Conservation (phyloP, 1,140 invertebrate genomes). For the Meloidogyne hapla region DNA sequence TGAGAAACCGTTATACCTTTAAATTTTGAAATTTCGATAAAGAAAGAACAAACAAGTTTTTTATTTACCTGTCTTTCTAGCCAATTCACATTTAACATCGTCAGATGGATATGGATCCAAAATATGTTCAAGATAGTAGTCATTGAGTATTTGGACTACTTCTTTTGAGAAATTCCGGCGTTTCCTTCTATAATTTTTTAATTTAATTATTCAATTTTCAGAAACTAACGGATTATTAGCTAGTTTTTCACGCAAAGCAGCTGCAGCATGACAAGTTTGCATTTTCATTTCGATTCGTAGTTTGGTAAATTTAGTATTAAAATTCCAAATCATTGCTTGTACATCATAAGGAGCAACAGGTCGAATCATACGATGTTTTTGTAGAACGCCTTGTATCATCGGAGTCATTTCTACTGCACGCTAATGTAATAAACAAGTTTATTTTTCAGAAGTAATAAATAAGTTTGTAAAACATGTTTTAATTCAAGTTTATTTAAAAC, state of each 20-base stretch:
- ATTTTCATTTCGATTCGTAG: background rate
- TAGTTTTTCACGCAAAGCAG: background rate
- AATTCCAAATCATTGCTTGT: conserved; percentile 11
- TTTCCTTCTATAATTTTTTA: conserved; percentile 8
- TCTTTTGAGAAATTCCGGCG: conserved; percentile 21
- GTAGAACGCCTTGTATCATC: background rate
- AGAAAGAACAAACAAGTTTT: background rate
- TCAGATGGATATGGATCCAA: conserved; percentile 12
- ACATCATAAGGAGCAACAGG: background rate
- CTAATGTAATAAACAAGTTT: background rate
- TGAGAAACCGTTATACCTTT: conserved; percentile 17
- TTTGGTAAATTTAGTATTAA: background rate
- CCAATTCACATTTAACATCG: conserved; percentile 11
- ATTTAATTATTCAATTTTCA: background rate
- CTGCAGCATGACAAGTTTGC: background rate
- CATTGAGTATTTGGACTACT: background rate
- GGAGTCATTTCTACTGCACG: background rate
- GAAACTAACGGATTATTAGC: background rate
- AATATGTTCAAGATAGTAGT: conserved; percentile 9
- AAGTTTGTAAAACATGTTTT: no score
- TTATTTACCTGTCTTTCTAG: background rate
- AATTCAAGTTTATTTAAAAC: background rate
- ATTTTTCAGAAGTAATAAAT: no score
- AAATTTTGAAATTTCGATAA: background rate
- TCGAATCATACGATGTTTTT: background rate